Percentiles rank a stretch among this genome's conserved stretches.
phyloP scores from a whole-genome alignment of 2,888 invertebrate genomes.

The Clanis bilineata region DNA sequence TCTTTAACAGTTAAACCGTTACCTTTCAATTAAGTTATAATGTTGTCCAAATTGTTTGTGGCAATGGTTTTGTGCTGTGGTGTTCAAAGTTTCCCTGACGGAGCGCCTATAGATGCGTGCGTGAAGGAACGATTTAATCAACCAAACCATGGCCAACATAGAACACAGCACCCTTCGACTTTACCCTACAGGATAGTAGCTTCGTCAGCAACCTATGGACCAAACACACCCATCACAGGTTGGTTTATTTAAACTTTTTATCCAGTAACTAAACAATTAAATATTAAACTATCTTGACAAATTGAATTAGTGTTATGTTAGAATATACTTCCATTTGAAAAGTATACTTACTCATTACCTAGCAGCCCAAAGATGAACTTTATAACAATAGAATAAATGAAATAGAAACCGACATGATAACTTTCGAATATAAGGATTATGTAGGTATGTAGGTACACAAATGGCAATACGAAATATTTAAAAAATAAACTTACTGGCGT shows the following conservation, averaged over 20 bases:
- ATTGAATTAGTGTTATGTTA: too few species aligned
- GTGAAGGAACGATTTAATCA: slow-evolving; percentile 88
- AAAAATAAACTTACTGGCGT: too few species aligned
- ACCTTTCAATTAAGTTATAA: slow-evolving; percentile 31
- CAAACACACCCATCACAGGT: slow-evolving; percentile 88
- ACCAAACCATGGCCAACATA: slow-evolving; percentile 89
- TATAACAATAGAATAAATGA: too few species aligned
- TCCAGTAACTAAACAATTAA: not conserved
- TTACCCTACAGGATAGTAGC: slow-evolving; percentile 87
- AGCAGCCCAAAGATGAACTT: too few species aligned
- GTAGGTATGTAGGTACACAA: too few species aligned
- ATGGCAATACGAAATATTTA: too few species aligned
- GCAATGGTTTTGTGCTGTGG: slow-evolving; percentile 58
- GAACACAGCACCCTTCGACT: slow-evolving; percentile 83
- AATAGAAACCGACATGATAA: too few species aligned
- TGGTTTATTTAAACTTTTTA: slow-evolving; percentile 28
- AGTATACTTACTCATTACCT: not conserved
- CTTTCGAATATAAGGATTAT: too few species aligned
- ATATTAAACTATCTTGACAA: not conserved
- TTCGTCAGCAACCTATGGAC: slow-evolving; percentile 84
- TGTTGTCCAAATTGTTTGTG: slow-evolving; percentile 55
- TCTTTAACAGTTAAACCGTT: slow-evolving; percentile 34
- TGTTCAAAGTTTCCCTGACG: slow-evolving; percentile 87
- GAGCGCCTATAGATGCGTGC: slow-evolving; percentile 90
- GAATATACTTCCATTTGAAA: too few species aligned